A percentile compares a stretch with the other conserved stretches of the same genome.
These are phyloP conservation scores for Galago senegalensis DNA, from an alignment of 2,797 vertebrate genomes.

Conservation along the genomic window DNA sequence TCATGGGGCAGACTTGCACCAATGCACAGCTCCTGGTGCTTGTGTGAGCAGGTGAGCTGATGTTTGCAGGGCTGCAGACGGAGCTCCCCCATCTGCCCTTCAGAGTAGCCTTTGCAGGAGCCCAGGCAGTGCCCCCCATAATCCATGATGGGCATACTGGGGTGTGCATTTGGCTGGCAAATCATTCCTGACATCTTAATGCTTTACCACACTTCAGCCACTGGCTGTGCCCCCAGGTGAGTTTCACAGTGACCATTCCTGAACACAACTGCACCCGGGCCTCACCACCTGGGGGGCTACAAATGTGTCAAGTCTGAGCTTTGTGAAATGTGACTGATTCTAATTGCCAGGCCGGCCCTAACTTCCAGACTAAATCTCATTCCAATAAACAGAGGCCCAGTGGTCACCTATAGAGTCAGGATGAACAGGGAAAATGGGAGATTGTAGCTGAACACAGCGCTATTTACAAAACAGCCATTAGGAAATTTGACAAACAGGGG, in stretches of 20 bases:
- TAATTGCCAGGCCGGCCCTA: slow-evolving; percentile 30
- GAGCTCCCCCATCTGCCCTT: slow-evolving; percentile 92
- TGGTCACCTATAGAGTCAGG: background rate
- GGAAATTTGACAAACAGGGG: no score
- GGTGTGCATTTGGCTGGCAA: no score
- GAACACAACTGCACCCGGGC: slow-evolving; percentile 89
- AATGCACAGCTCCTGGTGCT: slow-evolving; percentile 92
- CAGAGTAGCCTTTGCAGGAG: slow-evolving; percentile 91
- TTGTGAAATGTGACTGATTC: background rate
- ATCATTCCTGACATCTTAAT: no score
- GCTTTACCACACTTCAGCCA: slow-evolving; percentile 88
- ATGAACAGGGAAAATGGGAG: no score
- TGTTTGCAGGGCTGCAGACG: slow-evolving; percentile 90
- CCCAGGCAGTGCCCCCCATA: slow-evolving; percentile 93
- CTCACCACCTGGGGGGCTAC: slow-evolving; percentile 91
- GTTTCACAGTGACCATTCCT: slow-evolving; percentile 84
- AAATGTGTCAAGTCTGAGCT: slow-evolving; percentile 88
- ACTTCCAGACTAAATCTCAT: slow-evolving; percentile 64
- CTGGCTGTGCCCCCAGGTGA: slow-evolving; percentile 93
- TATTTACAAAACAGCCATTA: no score
- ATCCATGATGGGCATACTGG: slow-evolving; percentile 86
- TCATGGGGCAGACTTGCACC: slow-evolving; percentile 93
- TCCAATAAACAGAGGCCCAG: slow-evolving; percentile 46
- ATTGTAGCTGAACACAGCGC: no score
- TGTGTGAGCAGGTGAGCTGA: slow-evolving; percentile 94